Percentiles rank a stretch among this genome's conserved stretches.
Conservation (phyloP, 1,140 invertebrate genomes). For the Drosophila azteca region DNA sequence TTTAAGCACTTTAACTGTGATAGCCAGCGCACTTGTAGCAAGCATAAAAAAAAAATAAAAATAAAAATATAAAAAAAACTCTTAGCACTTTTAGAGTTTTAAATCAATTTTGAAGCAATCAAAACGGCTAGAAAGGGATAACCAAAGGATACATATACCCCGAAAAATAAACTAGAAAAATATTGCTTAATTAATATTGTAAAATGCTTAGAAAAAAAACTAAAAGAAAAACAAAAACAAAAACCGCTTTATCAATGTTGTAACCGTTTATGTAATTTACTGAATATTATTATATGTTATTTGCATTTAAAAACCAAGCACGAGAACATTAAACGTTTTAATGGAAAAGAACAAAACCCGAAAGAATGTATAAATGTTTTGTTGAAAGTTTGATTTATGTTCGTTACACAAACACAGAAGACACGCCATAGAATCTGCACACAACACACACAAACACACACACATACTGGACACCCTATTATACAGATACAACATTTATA, state of each 20-base stretch:
- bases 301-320: conserved; percentile 43
- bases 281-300: conserved; percentile 45
- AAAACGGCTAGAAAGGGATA: conserved; percentile 2
- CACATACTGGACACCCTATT: not conserved
- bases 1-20: conserved; percentile 53
- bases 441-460: conserved; percentile 17
- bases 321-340: conserved; percentile 56
- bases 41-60: not conserved
- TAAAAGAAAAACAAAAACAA: conserved; percentile 12
- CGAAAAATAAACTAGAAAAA: not conserved
- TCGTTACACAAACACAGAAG: conserved; percentile 15
- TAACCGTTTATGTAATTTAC: conserved; percentile 57
- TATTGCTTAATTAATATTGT: conserved; percentile 38
- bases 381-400: conserved; percentile 24
- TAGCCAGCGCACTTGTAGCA: conserved; percentile 45
- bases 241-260: conserved; percentile 63
- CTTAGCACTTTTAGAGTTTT: conserved; percentile 16
- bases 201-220: conserved; percentile 38
- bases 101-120: conserved; percentile 4
- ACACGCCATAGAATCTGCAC: conserved; percentile 41
- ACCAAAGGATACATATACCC: conserved; percentile 4
- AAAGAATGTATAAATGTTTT: conserved; percentile 17
- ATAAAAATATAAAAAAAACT: not conserved
- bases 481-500: conserved; percentile 1
- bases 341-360: conserved; percentile 13